phyloP scores from a whole-genome alignment of 2,888 invertebrate genomes.

The Hypercompe scribonia region DNA sequence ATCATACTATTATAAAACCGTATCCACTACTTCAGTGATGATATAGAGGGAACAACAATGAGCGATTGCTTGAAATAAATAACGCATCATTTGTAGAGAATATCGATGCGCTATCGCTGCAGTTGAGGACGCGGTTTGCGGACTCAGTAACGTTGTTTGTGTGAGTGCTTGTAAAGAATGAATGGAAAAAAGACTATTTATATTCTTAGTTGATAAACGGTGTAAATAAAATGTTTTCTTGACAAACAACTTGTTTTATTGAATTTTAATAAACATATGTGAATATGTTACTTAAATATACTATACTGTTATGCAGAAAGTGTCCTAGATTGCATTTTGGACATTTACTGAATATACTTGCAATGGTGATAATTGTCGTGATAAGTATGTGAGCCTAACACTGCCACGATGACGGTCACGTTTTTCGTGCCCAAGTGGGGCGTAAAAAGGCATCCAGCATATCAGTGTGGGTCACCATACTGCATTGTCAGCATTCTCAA shows the following conservation, averaged over 20 bases:
- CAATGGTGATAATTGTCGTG: no score
- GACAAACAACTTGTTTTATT: constrained; percentile 49
- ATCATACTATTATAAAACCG: background rate
- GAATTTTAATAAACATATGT: constrained; percentile 29
- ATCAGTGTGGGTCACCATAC: no score
- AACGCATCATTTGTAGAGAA: background rate
- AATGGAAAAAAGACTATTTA: constrained; percentile 65
- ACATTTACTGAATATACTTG: no score
- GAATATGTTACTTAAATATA: background rate
- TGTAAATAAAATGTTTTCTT: constrained; percentile 81
- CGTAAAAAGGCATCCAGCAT: no score
- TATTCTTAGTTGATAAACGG: constrained; percentile 70
- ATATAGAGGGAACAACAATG: background rate
- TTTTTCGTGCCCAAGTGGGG: no score
- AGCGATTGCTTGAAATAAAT: background rate
- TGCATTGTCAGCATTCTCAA: no score
- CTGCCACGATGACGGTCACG: no score
- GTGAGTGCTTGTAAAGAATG: constrained; percentile 39
- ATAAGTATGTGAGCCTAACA: no score
- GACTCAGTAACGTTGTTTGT: constrained; percentile 16
- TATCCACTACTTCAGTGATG: background rate
- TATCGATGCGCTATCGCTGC: background rate
- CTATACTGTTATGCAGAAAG: no score
- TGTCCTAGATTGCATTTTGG: no score
- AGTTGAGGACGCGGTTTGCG: background rate